Evolutionary conservation across 37 sponge, comb jelly and placozoan genomes (phyloP).

Genomic region (Theonella swinhoei): DNA sequence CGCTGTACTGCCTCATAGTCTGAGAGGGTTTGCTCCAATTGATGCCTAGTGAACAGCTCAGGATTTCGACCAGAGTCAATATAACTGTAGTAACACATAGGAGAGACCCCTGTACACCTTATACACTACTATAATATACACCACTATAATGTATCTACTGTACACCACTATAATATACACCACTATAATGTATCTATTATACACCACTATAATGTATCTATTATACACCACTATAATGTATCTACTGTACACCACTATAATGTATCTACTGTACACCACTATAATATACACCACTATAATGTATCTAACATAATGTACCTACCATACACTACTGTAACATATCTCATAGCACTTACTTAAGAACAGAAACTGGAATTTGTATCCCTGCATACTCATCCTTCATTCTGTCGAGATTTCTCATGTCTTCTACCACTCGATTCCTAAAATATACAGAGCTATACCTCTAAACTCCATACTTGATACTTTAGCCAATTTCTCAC

Average conservation of each 20-base stretch:
- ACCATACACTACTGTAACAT: not conserved
- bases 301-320: no score
- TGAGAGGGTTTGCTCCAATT: conserved; percentile 60
- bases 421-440: conserved; percentile 62
- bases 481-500: conserved; percentile 19
- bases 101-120: no score
- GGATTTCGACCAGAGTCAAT: conserved; percentile 78
- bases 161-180: no score
- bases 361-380: conserved; percentile 65
- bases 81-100: conserved; percentile 34
- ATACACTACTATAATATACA: not conserved
- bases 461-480: not conserved
- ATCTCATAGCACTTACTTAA: conserved; percentile 54
- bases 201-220: no score
- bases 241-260: no score
- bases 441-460: not conserved
- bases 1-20: conserved; percentile 58
- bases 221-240: no score
- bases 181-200: no score
- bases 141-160: no score
- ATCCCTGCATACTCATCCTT: conserved; percentile 64
- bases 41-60: conserved; percentile 70
- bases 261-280: no score
- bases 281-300: no score
- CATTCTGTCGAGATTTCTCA: conserved; percentile 48